Percentiles rank a stretch among this genome's conserved stretches.
Evolutionary conservation across 2,888 invertebrate genomes (phyloP).

Genomic region (Itoplectis maculator): DNA sequence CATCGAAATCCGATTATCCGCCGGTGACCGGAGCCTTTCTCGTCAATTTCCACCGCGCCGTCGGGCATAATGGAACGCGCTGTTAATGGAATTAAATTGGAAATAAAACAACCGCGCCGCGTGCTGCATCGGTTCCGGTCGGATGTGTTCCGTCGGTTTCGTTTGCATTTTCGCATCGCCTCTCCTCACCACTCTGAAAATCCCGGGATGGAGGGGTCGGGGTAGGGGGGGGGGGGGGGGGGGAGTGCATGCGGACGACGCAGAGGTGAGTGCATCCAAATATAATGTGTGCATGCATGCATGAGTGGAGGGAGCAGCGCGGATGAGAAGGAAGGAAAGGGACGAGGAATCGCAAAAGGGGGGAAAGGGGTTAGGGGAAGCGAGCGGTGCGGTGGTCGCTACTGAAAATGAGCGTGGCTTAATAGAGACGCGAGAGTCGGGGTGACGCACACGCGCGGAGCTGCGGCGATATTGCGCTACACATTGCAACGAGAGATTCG

Average conservation of each 20-base stretch:
- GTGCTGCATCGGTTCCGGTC: conserved; percentile 78
- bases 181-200: no score
- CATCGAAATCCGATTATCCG: conserved; percentile 27
- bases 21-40: not conserved
- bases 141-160: conserved; percentile 34
- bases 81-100: conserved; percentile 38
- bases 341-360: no score
- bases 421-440: conserved; percentile 74
- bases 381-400: conserved; percentile 45
- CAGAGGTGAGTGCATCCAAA: conserved; percentile 57
- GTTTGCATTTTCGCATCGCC: conserved; percentile 49
- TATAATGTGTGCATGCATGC: conserved; percentile 54
- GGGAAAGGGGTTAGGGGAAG: conserved; percentile 5
- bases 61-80: conserved; percentile 5
- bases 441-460: conserved; percentile 44
- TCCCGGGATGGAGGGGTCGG: no score
- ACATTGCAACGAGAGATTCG: conserved; percentile 51
- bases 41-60: not conserved
- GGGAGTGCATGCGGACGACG: conserved; percentile 42
- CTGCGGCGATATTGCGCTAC: not conserved
- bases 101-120: conserved; percentile 32
- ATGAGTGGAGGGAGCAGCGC: conserved; percentile 24
- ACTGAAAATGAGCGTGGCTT: conserved; percentile 73
- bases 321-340: no score
- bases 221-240: no score